Evolutionary conservation across 2,113 vertebrate species (phyloP), one percentile per base, ranked within the genome.

Genomic region (Rafetus swinhoei): DNA sequence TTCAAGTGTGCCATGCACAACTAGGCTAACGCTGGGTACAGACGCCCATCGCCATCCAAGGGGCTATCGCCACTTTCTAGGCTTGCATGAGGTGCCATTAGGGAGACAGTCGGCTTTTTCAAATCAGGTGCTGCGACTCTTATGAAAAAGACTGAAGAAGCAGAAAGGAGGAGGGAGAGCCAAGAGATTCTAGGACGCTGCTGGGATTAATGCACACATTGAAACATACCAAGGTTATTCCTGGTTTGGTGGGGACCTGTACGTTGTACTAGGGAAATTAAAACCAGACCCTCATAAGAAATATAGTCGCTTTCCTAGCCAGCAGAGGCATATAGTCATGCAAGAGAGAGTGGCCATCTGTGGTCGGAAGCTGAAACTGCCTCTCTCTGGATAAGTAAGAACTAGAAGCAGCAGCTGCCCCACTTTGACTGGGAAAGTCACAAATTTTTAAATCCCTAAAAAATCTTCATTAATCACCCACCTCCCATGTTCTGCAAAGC

Each of bases 51-150:
- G 2, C 56, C 27, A 10, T 12, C 55, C 7, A 60, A 45, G 7
- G 54, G 52, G 57, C 8, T 10, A 32, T 3, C 52, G 1, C 35
- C 18, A 7, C 52, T n/a, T 1, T 1, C 11, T 0, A 6, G 25
- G 65, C 39, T 74, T 74, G 69, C 59, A 0, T 0, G 24, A 52
- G 81, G 25, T 15, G 4, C 65, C 87, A 21, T 9, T 57, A 56
- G 52, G 39, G 2, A 53, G 0, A 24, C 35, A 12, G 4, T 79
- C 0, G 1, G 55, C 86, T 83, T 19, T 81, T 11, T 13, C 52
- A 3, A 39, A 84, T 35, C 85, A 56, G 74, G 11, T 55, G 11
- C 19, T 13, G 25, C 81, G 21, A 45, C 18, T 10, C 25, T 29
- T 12, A 50, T 1, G 25, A 32, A 50, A 52, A 22, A 80, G 76